Base-by-base conservation (phyloP, 1,140 invertebrate genomes). In the Varroa destructor region DNA sequence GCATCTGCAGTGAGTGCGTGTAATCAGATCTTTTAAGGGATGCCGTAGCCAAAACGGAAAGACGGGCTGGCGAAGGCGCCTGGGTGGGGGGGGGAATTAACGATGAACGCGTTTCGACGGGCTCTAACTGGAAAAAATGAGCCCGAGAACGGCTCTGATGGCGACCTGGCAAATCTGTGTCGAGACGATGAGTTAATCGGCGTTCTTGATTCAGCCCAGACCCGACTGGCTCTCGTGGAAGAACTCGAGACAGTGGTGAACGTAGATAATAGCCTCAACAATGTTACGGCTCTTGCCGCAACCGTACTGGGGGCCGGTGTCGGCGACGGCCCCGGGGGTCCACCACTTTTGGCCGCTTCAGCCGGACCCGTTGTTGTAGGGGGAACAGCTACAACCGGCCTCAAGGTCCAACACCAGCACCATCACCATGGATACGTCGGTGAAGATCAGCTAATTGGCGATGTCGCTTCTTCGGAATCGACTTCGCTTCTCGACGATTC, bases 401-500 rank as follows among this genome's bases (percentile, higher is more conserved):
- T 51, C 46, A 51, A 51, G 8, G 46, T 51, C 3, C 46, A 51
- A 8, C 46, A 51, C 8, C 46, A 51, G 46, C 46, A 51, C 46
- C 25, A 25, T 25, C 46, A 51, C 46, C 10, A 14, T 8, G 61
- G 61, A 67, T 43, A 43, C 61, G 46, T 67, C 61, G 46, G 46
- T 1, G 40, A 67, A 40, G 61, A n/a, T 67, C 61, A 67, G 61
- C 61, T 67, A 37, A 67, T 67, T 37, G 61, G 46, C 40, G 61
- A 67, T 37, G 61, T 40, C 14, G 61, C 61, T 8, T 67, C 61
- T 14, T 67, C 61, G 10, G 61, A 67, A 40, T 67, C 61, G 36
- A 67, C 61, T 4, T 67, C 61, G 61, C 61, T 67, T 12, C 61
- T 67, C 10, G 61, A 67, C 61, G 61, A 67, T 37, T 67, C 61